Evolutionary conservation across 2,888 invertebrate species (phyloP), one percentile per base, ranked within the genome.

Genomic region (Steinernema carpocapsae): DNA sequence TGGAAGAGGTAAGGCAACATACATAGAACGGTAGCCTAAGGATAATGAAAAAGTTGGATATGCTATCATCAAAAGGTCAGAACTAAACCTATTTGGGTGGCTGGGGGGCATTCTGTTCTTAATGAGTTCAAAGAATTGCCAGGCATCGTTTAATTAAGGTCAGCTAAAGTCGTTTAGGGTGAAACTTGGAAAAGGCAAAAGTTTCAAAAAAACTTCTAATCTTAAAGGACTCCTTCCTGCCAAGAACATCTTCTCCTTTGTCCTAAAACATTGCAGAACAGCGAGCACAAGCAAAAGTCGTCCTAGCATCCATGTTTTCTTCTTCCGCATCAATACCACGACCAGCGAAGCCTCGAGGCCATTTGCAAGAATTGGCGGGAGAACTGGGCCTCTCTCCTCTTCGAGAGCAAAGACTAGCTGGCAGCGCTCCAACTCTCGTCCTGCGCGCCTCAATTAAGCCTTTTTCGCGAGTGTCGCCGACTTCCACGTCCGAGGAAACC

Each of bases 381-480:
- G 26, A 24, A 43, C 7, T 12, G 43, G 10, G 43, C 43, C 10
- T 14, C 10, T n/a, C n/a, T n/a, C n/a, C n/a, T n/a, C n/a, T 14
- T 7, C 14, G 43, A 43, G 56, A 26, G 56, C 56, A 56, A 56
- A 56, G 56, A 24, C 24, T 24, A 17, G 56, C 56, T 56, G 56
- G 56, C 56, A 26, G 22, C 26, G 1, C 24, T 6, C 56, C 56
- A 56, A 56, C 24, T 26, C 56, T 26, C n/a, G 48, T 17, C 48
- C n/a, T 6, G 17, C n/a, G 48, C 48, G 48, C 14, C 56, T 22
- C 56, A 56, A 56, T 56, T 56, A 56, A 56, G 56, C 56, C 56
- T 14, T 56, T 26, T 22, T 12, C 43, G 43, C n/a, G n/a, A n/a
- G 14, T 12, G 43, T 43, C 43, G 51, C 26, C 56, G 24, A 19